phyloP scores from a whole-genome alignment of 2,888 invertebrate species.

The Hermaeophaga mercurialis region DNA sequence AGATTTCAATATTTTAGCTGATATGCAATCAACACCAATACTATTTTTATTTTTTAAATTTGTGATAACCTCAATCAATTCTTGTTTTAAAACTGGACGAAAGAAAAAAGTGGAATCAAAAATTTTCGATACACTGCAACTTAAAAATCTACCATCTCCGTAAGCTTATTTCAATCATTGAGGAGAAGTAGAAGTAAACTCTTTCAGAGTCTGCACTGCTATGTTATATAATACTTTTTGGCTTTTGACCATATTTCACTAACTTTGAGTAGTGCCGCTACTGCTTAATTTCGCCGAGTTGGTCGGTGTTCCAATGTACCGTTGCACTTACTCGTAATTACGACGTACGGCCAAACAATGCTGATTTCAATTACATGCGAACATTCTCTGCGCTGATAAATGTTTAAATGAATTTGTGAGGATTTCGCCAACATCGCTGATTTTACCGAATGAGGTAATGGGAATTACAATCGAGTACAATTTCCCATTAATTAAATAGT shows the following conservation, averaged over 20 bases:
- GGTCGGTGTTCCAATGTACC: not conserved
- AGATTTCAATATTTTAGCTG: not conserved
- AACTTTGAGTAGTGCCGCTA: no score
- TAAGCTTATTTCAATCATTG: no score
- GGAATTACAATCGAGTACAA: slow-evolving; percentile 3
- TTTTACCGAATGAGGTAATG: slow-evolving; percentile 6
- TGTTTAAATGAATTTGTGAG: slow-evolving; percentile 12
- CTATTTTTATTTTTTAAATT: no score
- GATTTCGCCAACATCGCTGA: slow-evolving; percentile 11
- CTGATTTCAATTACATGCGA: slow-evolving; percentile 16
- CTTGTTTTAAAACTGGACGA: no score
- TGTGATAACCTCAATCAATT: no score
- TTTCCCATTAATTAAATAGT: slow-evolving; percentile 12
- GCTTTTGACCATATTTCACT: no score
- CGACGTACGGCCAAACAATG: slow-evolving; percentile 14
- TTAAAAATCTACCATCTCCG: no score
- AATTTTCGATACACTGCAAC: no score
- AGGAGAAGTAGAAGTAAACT: no score
- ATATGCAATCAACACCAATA: not conserved
- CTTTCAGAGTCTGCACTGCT: no score
- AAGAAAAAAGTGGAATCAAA: no score
- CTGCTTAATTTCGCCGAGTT: not conserved
- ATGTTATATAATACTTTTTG: no score
- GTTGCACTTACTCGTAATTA: slow-evolving; percentile 10
- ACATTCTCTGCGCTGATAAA: slow-evolving; percentile 10